Base-by-base conservation (phyloP, 2,797 vertebrate species). In the Danio albolineatus region DNA sequence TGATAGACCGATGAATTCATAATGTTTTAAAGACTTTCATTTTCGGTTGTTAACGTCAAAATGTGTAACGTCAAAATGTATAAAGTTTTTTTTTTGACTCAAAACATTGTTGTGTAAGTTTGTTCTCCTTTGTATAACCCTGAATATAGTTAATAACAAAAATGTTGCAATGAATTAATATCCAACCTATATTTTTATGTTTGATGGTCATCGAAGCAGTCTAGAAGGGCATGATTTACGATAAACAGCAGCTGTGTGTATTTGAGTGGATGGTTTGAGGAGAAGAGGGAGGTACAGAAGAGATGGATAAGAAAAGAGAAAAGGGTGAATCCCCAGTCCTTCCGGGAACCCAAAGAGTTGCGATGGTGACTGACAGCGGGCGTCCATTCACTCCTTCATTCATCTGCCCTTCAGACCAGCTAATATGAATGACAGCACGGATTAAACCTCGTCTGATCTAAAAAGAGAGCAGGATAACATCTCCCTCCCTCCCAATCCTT, bases 381-480 rank as follows among this genome's bases (percentile, higher is more conserved):
- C 76, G 66, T 76, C 73, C 54, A 79, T 79, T 84, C 80, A 76
- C 82, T 81, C 84, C 53, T 77, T 69, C 65, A 72, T 61, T 76
- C 74, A 60, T 72, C 41, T 53, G 67, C 76, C 81, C 79, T 66
- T 81, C 46, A 54, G 62, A 79, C 62, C 69, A 56, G 7, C 61
- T 79, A 78, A 76, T 78, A 82, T 82, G 79, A 85, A 80, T 83
- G 78, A 80, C 44, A 21, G 61, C 16, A 7, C 19, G 60, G 76
- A 74, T 83, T 85, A 81, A 36, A 76, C 79, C n/a, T 1, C 60
- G 60, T 80, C 82, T 82, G 82, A 83, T 79, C 85, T 61, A 36
- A 57, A 86, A 85, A 85, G 54, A 7, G 49, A 19, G 4, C 13
- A 41, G 73, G 84, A 85, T 85, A 87, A 81, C 51, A 70, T 76